Conservation (phyloP, 2,797 vertebrate genomes). For the Xenentodon cancila region DNA sequence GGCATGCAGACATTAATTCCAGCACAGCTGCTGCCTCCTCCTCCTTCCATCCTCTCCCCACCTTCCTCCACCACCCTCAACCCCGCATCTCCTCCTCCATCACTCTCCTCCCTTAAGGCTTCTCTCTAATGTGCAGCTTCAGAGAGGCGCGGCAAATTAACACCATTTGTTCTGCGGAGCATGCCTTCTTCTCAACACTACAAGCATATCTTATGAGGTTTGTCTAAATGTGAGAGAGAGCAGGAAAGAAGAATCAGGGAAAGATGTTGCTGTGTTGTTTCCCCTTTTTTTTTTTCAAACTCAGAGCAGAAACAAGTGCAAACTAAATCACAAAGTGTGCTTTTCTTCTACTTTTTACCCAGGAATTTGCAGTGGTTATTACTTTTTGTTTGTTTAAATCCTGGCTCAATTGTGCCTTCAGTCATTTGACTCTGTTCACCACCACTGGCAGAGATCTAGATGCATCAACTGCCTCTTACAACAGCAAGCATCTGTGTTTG, state of each 20-base stretch:
- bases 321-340: conserved; percentile 32
- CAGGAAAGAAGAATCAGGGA: conserved; percentile 60
- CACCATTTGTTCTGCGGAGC: conserved; percentile 94
- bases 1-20: conserved; percentile 91
- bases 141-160: conserved; percentile 91
- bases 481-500: conserved; percentile 62
- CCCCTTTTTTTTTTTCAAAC: conserved; percentile 21
- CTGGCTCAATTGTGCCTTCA: conserved; percentile 56
- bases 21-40: conserved; percentile 89
- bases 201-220: conserved; percentile 87
- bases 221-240: conserved; percentile 75
- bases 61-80: conserved; percentile 72
- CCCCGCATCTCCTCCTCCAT: conserved; percentile 71
- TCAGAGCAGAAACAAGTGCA: conserved; percentile 41
- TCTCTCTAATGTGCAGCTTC: conserved; percentile 89
- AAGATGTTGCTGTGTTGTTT: conserved; percentile 51
- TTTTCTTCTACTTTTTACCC: conserved; percentile 35
- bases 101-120: conserved; percentile 86
- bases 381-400: conserved; percentile 46
- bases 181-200: conserved; percentile 88
- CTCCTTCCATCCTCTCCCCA: conserved; percentile 45
- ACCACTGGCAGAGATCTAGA: conserved; percentile 63
- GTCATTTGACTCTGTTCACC: conserved; percentile 40
- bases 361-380: conserved; percentile 48
- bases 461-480: conserved; percentile 59